Evolutionary conservation across 64 coral and sea anemone genomes (phyloP), one percentile per base, ranked within the genome.

Genomic region (Trachythela sp.): DNA sequence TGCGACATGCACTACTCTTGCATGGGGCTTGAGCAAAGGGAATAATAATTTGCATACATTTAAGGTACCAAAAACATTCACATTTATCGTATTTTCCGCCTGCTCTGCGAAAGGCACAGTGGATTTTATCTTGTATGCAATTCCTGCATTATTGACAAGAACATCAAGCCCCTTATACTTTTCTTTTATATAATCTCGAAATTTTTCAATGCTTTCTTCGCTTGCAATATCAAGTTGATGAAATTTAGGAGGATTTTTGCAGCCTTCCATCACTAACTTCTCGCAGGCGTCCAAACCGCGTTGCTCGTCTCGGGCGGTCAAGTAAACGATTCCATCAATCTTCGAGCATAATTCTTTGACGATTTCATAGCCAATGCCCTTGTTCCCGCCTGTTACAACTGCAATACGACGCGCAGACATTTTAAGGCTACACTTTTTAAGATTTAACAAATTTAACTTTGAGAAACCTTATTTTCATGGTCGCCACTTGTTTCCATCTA

Each of bases 341-440:
- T 97, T 68, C 40, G 92, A 92, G 54, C 95, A 97, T 26, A 97
- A 88, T 91, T 58, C 59, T 40, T 72, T 89, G 58, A 97, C 93
- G 41, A 94, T 89, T 39, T 91, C 95, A 97, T 90, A 94, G 40
- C 95, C 95, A 54, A 97, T 90, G 29, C 95, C 95, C 31, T 97
- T 97, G 72, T 97, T 97, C 14, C 92, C 90, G 27, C 95, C 95
- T 33, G 95, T 97, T 29, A 97, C 95, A 80, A 80, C 75, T 34
- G 75, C 75, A 34, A 80, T 38, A 39, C 75, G 75, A 29, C 15
- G 30, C 3, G 56, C 56, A 64, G 6, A 64, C 56, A 64, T 64
- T 64, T 64, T 64, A n/a, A n/a, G n/a, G n/a, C n/a, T n/a, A n/a
- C n/a, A n/a, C n/a, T n/a, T n/a, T n/a, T n/a, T n/a, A n/a, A n/a